Evolutionary conservation across 1,140 invertebrate genomes (phyloP), one percentile per base, ranked within the genome.

Genomic region (Limonius californicus): DNA sequence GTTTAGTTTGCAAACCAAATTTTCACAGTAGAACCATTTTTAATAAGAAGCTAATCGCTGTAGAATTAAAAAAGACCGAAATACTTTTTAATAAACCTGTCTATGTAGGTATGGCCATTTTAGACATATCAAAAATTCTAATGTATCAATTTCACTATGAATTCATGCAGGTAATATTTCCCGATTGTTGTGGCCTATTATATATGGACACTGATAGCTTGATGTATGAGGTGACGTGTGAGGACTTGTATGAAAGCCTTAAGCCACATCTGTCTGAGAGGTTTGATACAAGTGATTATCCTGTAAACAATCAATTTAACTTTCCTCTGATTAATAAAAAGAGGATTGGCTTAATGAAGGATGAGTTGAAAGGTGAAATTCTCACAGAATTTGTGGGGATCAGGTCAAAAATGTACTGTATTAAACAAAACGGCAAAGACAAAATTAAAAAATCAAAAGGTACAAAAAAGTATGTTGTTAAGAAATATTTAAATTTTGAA

Each of bases 341-440:
- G 64, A 74, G 78, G 3, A 14, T 78, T 3, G 78, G 80, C 15
- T 74, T 80, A 67, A 76, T 82, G 65, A 83, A 81, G 72, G 79
- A 73, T 69, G 68, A 72, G 59, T 47, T 54, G 35, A 64, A 65
- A 30, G 68, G 66, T 19, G 50, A 55, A 54, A 61, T 72, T 9
- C n/a, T n/a, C n/a, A n/a, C n/a, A n/a, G n/a, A n/a, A n/a, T n/a
- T n/a, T n/a, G n/a, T n/a, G n/a, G n/a, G n/a, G n/a, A n/a, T n/a
- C n/a, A n/a, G n/a, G n/a, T n/a, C n/a, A n/a, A n/a, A n/a, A n/a
- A n/a, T n/a, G n/a, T n/a, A n/a, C n/a, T n/a, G n/a, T n/a, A n/a
- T n/a, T n/a, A n/a, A n/a, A n/a, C n/a, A n/a, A n/a, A n/a, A n/a
- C n/a, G n/a, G n/a, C n/a, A n/a, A n/a, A n/a, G n/a, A n/a, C n/a